Evolutionary conservation across 2,888 invertebrate species (phyloP), one percentile per base, ranked within the genome.

Genomic region (Synergus itoensis): DNA sequence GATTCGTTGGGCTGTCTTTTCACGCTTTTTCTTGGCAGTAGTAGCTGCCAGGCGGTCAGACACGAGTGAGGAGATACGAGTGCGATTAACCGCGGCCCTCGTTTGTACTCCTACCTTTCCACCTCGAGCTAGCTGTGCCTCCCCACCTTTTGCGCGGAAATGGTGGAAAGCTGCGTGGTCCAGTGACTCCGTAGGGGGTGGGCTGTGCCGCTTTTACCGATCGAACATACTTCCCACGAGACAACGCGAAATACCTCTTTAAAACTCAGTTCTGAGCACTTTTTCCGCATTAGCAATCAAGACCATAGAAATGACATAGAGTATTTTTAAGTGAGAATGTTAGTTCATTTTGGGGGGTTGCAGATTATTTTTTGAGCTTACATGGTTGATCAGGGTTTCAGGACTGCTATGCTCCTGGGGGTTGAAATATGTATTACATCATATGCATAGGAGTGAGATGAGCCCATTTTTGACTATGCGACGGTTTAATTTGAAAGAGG

Each of bases 41-140:
- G 36, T 73, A 73, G 48, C n/a, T 53, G 73, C n/a, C 53, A 53
- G 48, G 36, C 73, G 36, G 53, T 73, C 36, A 53, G 73, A 73
- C 73, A 73, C 36, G 48, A 73, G 48, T 73, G 73, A 53, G 69
- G 36, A 53, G 53, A 73, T 36, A 53, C 11, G 21, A 36, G 53
- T 73, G 36, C 53, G 48, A 73, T 73, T 73, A 73, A 48, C 28
- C 48, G 73, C 48, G 73, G 73, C 76, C 67, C 77, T 62, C 41
- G 76, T 76, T 65, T 64, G 60, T 60, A 64, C 77, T 79, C 76
- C 76, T 76, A 28, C 62, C 60, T 69, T 79, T 76, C 79, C 76
- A 53, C n/a, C 36, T 36, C 48, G 48, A 73, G 36, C 36, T 73
- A 48, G 73, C 73, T 73, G 28, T 53, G n/a, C 21, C 43, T 45